Evolutionary conservation across 2,113 vertebrate species (phyloP), one percentile per base, ranked within the genome.

Genomic region (Coreoperca whiteheadi): DNA sequence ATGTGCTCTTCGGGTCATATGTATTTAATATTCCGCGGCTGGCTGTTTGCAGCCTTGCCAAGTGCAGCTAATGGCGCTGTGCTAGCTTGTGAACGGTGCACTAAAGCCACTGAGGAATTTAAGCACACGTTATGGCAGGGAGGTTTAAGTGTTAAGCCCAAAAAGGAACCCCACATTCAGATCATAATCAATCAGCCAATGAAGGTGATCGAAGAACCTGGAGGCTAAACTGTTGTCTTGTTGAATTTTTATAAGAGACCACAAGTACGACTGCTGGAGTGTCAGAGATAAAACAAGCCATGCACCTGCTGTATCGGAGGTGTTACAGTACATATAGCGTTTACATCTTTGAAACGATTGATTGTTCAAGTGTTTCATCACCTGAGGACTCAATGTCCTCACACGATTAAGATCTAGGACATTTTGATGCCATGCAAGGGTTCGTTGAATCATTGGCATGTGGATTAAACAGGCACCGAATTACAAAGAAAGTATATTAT

Each of bases 11-110:
- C 5, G 66, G 87, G 91, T 92, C 88, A 89, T 7, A 50, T 82
- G 87, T 87, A 57, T 82, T 90, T 86, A 88, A 91, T 89, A 88
- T 85, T 84, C 84, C 80, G 32, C 56, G 59, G 76, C 73, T 79
- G 74, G 63, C 28, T 65, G 81, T 87, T 77, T 74, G 65, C 81
- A 56, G 77, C 53, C 39, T 48, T 65, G 77, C 70, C 76, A 73
- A 86, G 51, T 72, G 61, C 71, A 25, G 74, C 79, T 77, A 85
- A 89, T 79, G 83, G 83, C 76, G 46, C 53, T 8, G 39, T 18
- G 77, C 74, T 66, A 63, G 84, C 74, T 37, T 50, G 74, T 54
- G 66, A 51, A 73, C 11, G 39, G 54, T 37, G 64, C 66, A 28
- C 69, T 71, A 81, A 53, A 16, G 81, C 39, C 6, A n/a, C 71